Evolutionary conservation across 2,888 invertebrate genomes (phyloP).

Genomic region (Macrosoma leucophasiata): DNA sequence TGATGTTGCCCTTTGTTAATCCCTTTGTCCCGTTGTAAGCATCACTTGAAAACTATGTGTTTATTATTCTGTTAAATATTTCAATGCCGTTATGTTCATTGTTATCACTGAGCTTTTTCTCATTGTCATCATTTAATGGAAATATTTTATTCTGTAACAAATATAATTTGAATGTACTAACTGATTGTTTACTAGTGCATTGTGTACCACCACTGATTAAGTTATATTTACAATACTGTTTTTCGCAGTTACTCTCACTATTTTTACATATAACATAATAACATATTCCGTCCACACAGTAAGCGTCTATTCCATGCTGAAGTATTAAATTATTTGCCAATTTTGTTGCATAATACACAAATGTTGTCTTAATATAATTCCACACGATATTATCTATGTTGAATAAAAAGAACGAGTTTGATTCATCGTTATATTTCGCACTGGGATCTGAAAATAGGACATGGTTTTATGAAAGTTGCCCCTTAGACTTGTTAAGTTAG

Average conservation of each 20-base stretch:
- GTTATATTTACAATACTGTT: slow-evolving; percentile 41
- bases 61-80: slow-evolving; percentile 31
- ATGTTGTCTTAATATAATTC: slow-evolving; percentile 33
- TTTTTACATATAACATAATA: slow-evolving; percentile 40
- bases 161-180: slow-evolving; percentile 19
- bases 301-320: slow-evolving; percentile 36
- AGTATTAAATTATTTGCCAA: slow-evolving; percentile 41
- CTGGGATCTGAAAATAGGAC: slow-evolving; percentile 5
- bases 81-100: slow-evolving; percentile 35
- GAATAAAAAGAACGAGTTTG: slow-evolving; percentile 13
- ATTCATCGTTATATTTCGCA: slow-evolving; percentile 1
- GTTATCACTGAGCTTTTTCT: slow-evolving; percentile 23
- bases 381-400: slow-evolving; percentile 30
- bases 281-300: slow-evolving; percentile 43
- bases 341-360: slow-evolving; percentile 38
- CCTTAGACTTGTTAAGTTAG: no score
- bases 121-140: slow-evolving; percentile 11
- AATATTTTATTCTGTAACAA: slow-evolving; percentile 24
- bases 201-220: slow-evolving; percentile 36
- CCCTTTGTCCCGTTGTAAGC: no score
- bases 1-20: no score
- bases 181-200: slow-evolving; percentile 30
- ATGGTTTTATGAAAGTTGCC: no score
- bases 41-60: slow-evolving; percentile 16
- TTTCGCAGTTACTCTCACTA: slow-evolving; percentile 32